These are phyloP conservation scores for Crypturellus undulatus DNA, from an alignment of 2,113 vertebrate species.

Conservation along the genomic window DNA sequence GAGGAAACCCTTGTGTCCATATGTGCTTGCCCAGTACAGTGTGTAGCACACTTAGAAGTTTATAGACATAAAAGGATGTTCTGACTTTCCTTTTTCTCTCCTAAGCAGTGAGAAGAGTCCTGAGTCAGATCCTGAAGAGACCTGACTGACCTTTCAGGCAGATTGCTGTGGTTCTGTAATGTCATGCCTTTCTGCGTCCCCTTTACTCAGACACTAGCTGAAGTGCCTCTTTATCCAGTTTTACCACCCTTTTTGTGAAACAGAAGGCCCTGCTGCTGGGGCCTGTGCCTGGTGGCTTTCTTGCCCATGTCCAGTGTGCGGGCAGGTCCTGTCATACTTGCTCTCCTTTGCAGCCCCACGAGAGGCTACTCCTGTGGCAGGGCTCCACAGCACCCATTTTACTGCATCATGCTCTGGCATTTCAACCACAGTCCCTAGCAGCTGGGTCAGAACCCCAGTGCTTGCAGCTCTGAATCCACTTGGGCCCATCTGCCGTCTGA, in stretches of 20 bases:
- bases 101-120: not conserved
- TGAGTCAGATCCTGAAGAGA: not conserved
- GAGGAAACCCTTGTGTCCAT: not conserved
- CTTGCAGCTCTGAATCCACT: not conserved
- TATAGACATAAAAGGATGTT: not conserved
- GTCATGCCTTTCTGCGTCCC: not conserved
- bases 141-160: not conserved
- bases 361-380: not conserved
- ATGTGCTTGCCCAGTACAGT: not conserved
- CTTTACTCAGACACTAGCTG: not conserved
- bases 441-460: not conserved
- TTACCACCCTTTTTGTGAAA: not conserved
- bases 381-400: not conserved
- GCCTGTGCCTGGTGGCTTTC: not conserved
- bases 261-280: not conserved
- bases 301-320: not conserved
- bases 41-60: not conserved
- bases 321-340: not conserved
- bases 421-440: not conserved
- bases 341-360: not conserved
- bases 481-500: not conserved
- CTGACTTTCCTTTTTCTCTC: not conserved
- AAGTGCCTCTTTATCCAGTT: not conserved
- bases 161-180: not conserved
- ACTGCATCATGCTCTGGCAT: not conserved